Percentiles rank a stretch among this genome's conserved stretches.
These are phyloP conservation scores for Macrophya annulata DNA, from an alignment of 2,888 invertebrate genomes.

Conservation along the genomic window DNA sequence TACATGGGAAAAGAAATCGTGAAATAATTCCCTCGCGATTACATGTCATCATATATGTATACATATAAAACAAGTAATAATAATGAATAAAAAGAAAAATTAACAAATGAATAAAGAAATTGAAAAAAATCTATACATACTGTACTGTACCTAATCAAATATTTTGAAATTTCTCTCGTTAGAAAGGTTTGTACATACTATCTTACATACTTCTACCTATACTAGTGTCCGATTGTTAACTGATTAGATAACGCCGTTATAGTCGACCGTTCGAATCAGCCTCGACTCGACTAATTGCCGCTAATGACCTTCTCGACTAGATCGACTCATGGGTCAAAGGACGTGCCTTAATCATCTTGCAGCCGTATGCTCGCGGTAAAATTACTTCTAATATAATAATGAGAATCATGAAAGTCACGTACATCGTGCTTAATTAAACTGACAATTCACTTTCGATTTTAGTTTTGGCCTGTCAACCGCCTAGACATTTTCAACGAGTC, in stretches of 20 bases:
- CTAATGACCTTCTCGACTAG: constrained; percentile 29
- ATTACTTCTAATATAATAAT: constrained; percentile 12
- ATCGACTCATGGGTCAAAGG: constrained; percentile 32
- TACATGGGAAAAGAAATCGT: constrained; percentile 28
- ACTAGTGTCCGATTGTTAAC: not conserved
- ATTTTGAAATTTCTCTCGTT: not conserved
- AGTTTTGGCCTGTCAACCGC: constrained; percentile 26
- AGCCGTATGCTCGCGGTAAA: not conserved
- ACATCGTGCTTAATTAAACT: not conserved
- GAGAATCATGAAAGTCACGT: constrained; percentile 32
- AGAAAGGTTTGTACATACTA: not conserved
- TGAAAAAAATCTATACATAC: not conserved
- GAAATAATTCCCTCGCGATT: constrained; percentile 3
- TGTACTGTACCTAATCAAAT: not conserved
- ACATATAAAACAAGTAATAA: not conserved
- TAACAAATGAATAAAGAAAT: no score
- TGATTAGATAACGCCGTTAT: not conserved
- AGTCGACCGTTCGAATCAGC: not conserved
- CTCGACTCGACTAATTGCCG: constrained; percentile 13
- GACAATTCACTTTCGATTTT: constrained; percentile 17
- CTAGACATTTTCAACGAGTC: not conserved
- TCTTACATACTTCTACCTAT: not conserved
- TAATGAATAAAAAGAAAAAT: not conserved
- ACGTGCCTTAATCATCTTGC: not conserved
- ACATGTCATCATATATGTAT: constrained; percentile 8